These are phyloP conservation scores for Solen grandis DNA, from an alignment of 1,140 invertebrate species.

Conservation along the genomic window DNA sequence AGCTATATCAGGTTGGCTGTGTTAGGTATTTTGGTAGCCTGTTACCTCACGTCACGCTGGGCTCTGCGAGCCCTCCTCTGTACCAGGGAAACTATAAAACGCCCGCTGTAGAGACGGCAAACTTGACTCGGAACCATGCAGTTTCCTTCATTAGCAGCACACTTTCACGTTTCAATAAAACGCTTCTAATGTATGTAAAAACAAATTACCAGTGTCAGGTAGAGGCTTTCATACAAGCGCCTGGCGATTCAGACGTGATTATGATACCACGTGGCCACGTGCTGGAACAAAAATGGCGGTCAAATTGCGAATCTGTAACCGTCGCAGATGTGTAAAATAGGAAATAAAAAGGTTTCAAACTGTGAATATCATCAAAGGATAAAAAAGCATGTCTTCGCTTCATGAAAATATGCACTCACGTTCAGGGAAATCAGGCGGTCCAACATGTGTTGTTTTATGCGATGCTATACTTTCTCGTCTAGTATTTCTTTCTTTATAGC, in stretches of 20 bases:
- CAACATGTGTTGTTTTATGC: neutral
- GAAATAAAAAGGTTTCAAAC: slow-evolving; percentile 36
- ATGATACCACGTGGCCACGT: slow-evolving; percentile 45
- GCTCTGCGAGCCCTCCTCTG: too few relatives aligned
- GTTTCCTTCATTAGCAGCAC: slow-evolving; percentile 42
- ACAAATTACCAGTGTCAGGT: slow-evolving; percentile 44
- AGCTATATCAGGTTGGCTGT: too few relatives aligned
- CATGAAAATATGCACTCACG: neutral
- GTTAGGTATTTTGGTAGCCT: too few relatives aligned
- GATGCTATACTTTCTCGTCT: neutral
- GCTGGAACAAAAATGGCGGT: slow-evolving; percentile 34
- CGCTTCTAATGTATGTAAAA: slow-evolving; percentile 47
- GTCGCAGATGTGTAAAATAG: slow-evolving; percentile 42
- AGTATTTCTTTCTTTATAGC: too few relatives aligned
- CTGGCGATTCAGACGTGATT: slow-evolving; percentile 54
- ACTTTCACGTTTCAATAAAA: slow-evolving; percentile 48
- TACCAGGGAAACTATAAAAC: too few relatives aligned
- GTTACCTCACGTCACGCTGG: too few relatives aligned
- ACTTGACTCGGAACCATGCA: slow-evolving; percentile 10
- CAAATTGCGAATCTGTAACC: slow-evolving; percentile 40
- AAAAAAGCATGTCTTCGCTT: slow-evolving; percentile 40
- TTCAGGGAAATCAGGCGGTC: neutral
- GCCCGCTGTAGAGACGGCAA: too few relatives aligned
- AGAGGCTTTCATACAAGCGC: slow-evolving; percentile 37
- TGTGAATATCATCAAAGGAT: slow-evolving; percentile 20